Conservation (phyloP, 2,797 vertebrate species). For the Acanthiza pusilla region DNA sequence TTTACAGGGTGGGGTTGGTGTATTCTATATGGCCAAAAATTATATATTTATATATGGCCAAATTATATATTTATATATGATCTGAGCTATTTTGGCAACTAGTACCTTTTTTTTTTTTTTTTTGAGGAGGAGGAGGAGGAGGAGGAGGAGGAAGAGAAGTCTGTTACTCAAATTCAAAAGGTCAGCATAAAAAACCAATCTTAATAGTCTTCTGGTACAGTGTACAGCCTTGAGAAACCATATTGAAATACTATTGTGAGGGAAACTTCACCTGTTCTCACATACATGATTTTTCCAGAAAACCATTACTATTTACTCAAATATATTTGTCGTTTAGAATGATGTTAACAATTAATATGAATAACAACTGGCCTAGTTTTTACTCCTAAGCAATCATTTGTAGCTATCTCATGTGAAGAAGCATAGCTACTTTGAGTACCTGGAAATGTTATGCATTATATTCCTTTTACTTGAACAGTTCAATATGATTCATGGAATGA, state of each 20-base stretch:
- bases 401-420: not conserved
- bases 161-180: not conserved
- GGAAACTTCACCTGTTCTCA: not conserved
- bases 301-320: not conserved
- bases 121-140: too few species aligned
- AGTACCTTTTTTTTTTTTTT: rapidly evolving
- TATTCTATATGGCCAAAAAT: not conserved
- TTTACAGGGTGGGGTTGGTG: not conserved
- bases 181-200: not conserved
- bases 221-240: not conserved
- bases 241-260: not conserved
- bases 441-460: not conserved
- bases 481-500: not conserved
- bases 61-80: not conserved
- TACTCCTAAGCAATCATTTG: not conserved
- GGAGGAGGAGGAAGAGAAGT: not conserved
- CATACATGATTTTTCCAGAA: not conserved
- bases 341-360: not conserved
- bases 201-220: not conserved
- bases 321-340: not conserved
- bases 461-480: not conserved
- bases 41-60: not conserved
- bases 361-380: not conserved
- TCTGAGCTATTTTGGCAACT: not conserved
- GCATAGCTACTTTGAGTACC: not conserved